These are phyloP conservation scores for Ormyrus pomaceus DNA, from an alignment of 2,888 invertebrate species.

Conservation along the genomic window DNA sequence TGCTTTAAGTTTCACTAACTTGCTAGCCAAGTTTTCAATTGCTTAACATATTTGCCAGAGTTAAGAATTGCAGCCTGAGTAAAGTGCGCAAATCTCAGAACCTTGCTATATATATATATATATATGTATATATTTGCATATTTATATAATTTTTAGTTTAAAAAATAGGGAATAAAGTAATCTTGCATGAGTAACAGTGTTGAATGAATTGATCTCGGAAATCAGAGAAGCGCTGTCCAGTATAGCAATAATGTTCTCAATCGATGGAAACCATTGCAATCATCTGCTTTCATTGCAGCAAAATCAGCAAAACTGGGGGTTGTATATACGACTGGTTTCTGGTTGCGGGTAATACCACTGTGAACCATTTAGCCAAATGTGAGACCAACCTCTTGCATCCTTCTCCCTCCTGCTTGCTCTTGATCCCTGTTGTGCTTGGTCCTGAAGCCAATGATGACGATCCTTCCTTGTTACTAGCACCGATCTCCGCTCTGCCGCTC, in stretches of 20 bases:
- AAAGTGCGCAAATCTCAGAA: conserved; percentile 50
- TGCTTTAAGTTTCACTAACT: conserved; percentile 59
- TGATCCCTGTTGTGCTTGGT: conserved; percentile 76
- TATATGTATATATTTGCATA: conserved; percentile 22
- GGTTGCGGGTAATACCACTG: conserved; percentile 55
- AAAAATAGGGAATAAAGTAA: conserved; percentile 67
- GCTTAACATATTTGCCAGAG: conserved; percentile 74
- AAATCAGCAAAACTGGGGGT: conserved; percentile 33
- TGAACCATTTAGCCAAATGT: conserved; percentile 69
- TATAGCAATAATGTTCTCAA: conserved; percentile 44
- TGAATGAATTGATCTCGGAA: conserved; percentile 63
- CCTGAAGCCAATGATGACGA: conserved; percentile 60
- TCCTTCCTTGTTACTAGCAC: conserved; percentile 69
- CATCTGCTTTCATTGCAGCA: conserved; percentile 61
- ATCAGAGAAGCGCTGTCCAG: conserved; percentile 50
- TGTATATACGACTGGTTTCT: conserved; percentile 29
- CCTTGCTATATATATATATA: conserved; percentile 34
- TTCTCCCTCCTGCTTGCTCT: conserved; percentile 78
- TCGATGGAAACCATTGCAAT: conserved; percentile 65
- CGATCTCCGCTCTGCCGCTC: conserved; percentile 72
- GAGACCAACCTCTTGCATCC: conserved; percentile 79
- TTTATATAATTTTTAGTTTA: conserved; percentile 24
- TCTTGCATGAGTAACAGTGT: conserved; percentile 69
- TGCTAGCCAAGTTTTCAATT: conserved; percentile 73
- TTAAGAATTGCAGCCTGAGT: conserved; percentile 60